Conservation (phyloP, 1,140 invertebrate species). For the Pectinophora gossypiella region DNA sequence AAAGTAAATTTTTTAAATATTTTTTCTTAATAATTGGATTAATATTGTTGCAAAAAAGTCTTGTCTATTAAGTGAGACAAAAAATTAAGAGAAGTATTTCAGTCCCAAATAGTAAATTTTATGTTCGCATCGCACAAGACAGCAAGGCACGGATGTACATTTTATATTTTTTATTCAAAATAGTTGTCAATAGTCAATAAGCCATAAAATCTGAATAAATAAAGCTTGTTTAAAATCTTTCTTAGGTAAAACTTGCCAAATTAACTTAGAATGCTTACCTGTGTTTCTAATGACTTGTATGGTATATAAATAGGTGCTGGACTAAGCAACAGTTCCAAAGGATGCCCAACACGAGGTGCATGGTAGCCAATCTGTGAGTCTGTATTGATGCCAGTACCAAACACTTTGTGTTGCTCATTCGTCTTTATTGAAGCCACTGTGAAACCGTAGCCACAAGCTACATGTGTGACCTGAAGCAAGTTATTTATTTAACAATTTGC, state of each 20-base stretch:
- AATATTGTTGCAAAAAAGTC: too few species aligned
- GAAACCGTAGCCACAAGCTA: constrained; percentile 94
- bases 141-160: too few species aligned
- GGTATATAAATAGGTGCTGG: constrained; percentile 88
- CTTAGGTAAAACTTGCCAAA: too few species aligned
- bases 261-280: too few species aligned
- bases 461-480: constrained; percentile 77
- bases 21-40: neutral
- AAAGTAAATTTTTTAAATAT: constrained; percentile 5
- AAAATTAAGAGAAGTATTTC: too few species aligned
- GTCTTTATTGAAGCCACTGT: constrained; percentile 85
- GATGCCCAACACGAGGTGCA: constrained; percentile 77
- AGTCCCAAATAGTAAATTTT: too few species aligned
- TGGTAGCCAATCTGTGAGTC: constrained; percentile 94
- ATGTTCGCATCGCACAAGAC: too few species aligned
- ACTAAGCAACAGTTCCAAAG: constrained; percentile 83
- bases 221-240: neutral
- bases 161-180: too few species aligned
- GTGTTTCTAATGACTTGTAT: constrained; percentile 71
- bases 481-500: too few species aligned
- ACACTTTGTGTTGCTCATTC: constrained; percentile 82
- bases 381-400: constrained; percentile 93
- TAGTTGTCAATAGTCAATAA: too few species aligned
- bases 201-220: too few species aligned
- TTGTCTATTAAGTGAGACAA: too few species aligned